Evolutionary conservation across 2,888 invertebrate species (phyloP), one percentile per base, ranked within the genome.

Genomic region (Watsonalla binaria): DNA sequence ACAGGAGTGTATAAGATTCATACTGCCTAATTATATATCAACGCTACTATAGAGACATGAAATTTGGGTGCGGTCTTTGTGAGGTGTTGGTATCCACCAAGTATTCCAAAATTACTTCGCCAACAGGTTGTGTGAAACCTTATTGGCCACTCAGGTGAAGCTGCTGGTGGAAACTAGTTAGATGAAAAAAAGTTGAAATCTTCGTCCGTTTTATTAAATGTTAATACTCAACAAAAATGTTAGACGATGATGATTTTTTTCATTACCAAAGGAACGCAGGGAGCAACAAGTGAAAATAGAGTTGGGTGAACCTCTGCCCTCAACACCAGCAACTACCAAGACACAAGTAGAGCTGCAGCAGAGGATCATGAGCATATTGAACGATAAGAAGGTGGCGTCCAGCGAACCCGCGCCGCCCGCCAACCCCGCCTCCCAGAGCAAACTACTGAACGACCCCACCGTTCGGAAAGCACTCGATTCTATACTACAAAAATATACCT

Each of bases 381-480:
- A 95, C 74, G 95, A 95, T 65, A 94, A 92, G 80, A 92, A 91
- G 62, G 83, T 85, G 51, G 50, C 71, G 0, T 55, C 65, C 4
- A 63, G 70, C 2, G 61, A 60, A 45, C 73, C 73, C 0, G 51
- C 62, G 82, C 0, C 74, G 82, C 11, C 59, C 71, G 15, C 64
- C 74, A 0, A 55, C 66, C 5, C 61, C 76, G 1, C 72, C 76
- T 0, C 74, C 0, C 92, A 63, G 80, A 93, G 45, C 72, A 92
- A 79, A 91, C 92, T 96, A n/a, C 84, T 96, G 15, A 94, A 94
- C 58, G 96, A 96, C 78, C 94, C 95, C 0, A 94, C 94, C 0
- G 94, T 96, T 9, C 94, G 95, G 82, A 95, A 94, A 81, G 96
- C 96, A 0, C 83, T 96, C 52, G 95, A 96, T 73, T 95, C 94